Percentiles rank a stretch among this genome's conserved stretches.
These are phyloP conservation scores for Pseudomyrmex dendroicus DNA, from an alignment of 1,140 invertebrate genomes.

Conservation along the genomic window DNA sequence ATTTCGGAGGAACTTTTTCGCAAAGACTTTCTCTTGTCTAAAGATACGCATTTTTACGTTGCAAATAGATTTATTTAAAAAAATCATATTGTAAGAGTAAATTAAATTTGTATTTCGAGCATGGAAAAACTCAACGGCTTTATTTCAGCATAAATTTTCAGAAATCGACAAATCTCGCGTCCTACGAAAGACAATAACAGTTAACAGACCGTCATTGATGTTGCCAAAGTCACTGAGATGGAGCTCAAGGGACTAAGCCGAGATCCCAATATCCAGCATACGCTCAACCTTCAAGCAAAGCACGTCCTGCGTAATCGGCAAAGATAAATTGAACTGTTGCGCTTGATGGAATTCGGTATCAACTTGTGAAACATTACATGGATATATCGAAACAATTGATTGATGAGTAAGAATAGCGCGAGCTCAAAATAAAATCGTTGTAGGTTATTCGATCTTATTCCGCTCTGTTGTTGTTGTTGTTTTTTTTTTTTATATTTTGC, in stretches of 20 bases:
- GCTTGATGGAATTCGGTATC: slow-evolving; percentile 54
- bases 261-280: slow-evolving; percentile 43
- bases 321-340: slow-evolving; percentile 60
- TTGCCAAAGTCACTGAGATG: background rate
- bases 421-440: background rate
- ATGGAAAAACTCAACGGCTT: background rate
- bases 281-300: background rate
- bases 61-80: slow-evolving; percentile 9
- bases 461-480: too few relatives aligned
- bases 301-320: slow-evolving; percentile 9
- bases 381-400: slow-evolving; percentile 7
- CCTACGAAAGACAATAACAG: background rate
- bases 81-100: background rate
- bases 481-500: background rate
- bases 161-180: slow-evolving; percentile 32
- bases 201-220: background rate
- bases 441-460: too few relatives aligned
- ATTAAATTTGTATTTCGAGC: background rate
- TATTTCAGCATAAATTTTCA: slow-evolving; percentile 14
- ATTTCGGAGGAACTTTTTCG: background rate
- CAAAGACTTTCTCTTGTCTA: background rate
- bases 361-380: background rate
- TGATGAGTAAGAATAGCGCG: background rate
- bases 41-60: background rate
- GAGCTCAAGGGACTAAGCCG: slow-evolving; percentile 22